Base-by-base conservation (phyloP, 2,797 vertebrate species). In the Chrysocyon brachyurus region DNA sequence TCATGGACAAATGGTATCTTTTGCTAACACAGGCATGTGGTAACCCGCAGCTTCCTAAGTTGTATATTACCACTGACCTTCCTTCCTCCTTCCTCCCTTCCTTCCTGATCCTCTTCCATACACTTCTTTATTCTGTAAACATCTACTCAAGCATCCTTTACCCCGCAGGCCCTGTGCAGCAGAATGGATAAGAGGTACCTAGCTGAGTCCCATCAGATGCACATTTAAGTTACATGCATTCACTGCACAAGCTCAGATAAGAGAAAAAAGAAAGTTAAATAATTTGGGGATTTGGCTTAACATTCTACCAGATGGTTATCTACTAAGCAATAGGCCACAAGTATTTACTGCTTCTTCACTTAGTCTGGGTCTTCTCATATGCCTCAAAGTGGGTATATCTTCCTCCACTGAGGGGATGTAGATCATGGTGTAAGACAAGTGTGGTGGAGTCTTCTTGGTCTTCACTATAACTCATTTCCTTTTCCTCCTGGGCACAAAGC, bases 51-150 rank as follows among this genome's bases (percentile, higher is more conserved):
- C 14, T 82, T 79, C 64, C 66, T 2, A 14, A 10, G 78, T 40
- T 5, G 21, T 4, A 1, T 26, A 24, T 52, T 86, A 9, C 54
- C n/a, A 61, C 4, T 26, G 59, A 33, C 17, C 40, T 84, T 61
- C 79, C 63, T 82, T 10, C 17, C 31, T 52, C 7, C 15, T 24
- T 5, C 14, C 56, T 46, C 24, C 12, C 26, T 19, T 9, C 21
- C 70, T 73, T 16, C 2, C 31, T 57, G 57, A 21, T 87, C 11
- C 46, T 22, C 33, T 22, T 56, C 46, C 36, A 54, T 31, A 12
- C 59, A 57, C 49, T 79, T 52, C n/a, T 96, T 81, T 54, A 91
- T 52, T 87, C 49, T n/a, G 22, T 28, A 28, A 96, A 36, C 49
- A 57, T 78, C 57, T 87, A 19, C 52, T 49, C 52, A 56, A 91